Conservation (phyloP, 1,140 invertebrate genomes). For the Batillaria attramentaria region DNA sequence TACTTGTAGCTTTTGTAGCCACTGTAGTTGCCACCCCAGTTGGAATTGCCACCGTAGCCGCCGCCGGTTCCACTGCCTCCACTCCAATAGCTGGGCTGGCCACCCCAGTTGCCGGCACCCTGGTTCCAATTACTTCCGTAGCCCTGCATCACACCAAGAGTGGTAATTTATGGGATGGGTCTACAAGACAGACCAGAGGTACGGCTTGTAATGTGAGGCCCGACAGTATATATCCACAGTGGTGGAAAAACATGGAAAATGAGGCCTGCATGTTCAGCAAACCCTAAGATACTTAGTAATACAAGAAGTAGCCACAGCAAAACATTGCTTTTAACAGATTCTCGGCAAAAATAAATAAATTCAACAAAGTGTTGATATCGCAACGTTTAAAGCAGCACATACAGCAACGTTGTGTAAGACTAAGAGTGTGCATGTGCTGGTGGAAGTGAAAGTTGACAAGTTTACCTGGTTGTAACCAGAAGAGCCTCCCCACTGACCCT, state of each 20-base stretch:
- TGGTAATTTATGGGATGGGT: not conserved
- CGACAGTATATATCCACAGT: not conserved
- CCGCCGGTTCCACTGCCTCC: constrained; percentile 7
- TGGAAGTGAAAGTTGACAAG: not conserved
- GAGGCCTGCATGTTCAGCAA: not conserved
- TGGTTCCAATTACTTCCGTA: constrained; percentile 21
- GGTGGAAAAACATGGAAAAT: not conserved
- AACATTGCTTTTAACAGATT: too few relatives aligned
- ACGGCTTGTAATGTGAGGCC: not conserved
- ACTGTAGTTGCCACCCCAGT: constrained; percentile 30
- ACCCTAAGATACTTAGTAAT: not conserved
- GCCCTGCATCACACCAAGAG: not conserved
- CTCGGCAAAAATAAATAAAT: too few relatives aligned
- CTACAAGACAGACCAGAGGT: not conserved
- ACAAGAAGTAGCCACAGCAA: not conserved
- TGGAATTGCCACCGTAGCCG: not conserved
- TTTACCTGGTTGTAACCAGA: too few relatives aligned
- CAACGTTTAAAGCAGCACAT: not conserved
- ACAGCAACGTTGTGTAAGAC: not conserved
- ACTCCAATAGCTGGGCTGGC: constrained; percentile 29
- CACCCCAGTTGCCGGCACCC: not conserved
- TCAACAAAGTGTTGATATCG: not conserved
- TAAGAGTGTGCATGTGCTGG: not conserved
- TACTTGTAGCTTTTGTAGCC: constrained; percentile 24
- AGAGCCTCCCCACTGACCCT: constrained; percentile 18